Evolutionary conservation across 2,113 vertebrate genomes (phyloP).

Genomic region (Pterocles gutturalis): DNA sequence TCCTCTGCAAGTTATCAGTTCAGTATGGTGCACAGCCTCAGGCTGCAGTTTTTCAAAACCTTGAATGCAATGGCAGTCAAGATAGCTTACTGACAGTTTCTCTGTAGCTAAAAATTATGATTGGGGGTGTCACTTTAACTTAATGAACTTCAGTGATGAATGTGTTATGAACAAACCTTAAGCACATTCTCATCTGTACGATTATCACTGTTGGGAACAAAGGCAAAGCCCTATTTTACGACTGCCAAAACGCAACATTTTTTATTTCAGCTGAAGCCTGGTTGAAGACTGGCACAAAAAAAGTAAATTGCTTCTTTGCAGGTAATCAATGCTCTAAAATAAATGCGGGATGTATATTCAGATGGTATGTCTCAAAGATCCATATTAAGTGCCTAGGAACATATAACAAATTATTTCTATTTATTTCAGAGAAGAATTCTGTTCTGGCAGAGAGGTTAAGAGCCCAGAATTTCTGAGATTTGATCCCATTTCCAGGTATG

Average conservation of each 20-base stretch:
- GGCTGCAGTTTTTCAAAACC: background rate
- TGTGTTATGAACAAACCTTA: background rate
- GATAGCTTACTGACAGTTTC: background rate
- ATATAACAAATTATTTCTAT: background rate
- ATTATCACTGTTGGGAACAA: background rate
- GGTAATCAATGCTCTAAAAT: background rate
- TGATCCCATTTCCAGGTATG: background rate
- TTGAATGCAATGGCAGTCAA: background rate
- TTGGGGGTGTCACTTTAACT: background rate
- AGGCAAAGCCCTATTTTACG: background rate
- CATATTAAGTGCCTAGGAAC: background rate
- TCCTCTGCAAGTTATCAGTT: background rate
- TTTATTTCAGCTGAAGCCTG: background rate
- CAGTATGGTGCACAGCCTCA: background rate
- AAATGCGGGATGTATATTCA: background rate
- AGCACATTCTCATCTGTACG: background rate
- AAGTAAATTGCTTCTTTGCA: background rate
- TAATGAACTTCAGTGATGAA: background rate
- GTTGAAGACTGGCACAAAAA: background rate
- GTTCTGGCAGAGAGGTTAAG: background rate
- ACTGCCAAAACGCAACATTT: background rate
- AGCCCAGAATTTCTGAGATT: background rate
- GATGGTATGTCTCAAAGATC: background rate
- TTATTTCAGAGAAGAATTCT: background rate
- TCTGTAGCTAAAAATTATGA: background rate